Conservation (phyloP, 1,140 invertebrate species). For the Orius insidiosus region DNA sequence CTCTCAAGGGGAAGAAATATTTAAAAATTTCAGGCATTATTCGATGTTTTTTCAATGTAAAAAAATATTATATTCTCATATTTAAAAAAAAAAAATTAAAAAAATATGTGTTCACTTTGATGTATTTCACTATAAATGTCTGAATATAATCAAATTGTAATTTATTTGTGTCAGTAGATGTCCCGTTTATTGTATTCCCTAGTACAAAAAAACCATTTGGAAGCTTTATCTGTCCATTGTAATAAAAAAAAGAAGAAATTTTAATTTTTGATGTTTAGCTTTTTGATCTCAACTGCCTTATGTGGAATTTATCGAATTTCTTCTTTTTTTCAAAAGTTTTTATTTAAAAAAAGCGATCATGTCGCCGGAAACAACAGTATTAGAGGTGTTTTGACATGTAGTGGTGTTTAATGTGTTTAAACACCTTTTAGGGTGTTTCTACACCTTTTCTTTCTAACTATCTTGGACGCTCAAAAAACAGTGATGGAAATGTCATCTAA, state of each 20-base stretch:
- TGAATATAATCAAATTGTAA: slow-evolving; percentile 3
- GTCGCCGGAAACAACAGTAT: too few species aligned
- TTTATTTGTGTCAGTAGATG: neutral
- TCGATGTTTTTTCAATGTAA: neutral
- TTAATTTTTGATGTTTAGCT: neutral
- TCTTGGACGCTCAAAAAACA: too few species aligned
- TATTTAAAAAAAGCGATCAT: too few species aligned
- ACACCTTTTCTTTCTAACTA: too few species aligned
- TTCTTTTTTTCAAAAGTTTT: too few species aligned
- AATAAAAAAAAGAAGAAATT: neutral
- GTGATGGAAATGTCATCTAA: too few species aligned
- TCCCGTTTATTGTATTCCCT: neutral
- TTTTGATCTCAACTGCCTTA: too few species aligned
- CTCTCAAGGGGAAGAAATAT: slow-evolving; percentile 2
- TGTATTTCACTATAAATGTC: slow-evolving; percentile 2
- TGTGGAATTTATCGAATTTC: too few species aligned
- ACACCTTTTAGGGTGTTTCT: too few species aligned
- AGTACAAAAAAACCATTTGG: too few species aligned
- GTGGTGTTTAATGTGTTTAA: too few species aligned
- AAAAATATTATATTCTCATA: slow-evolving; percentile 4
- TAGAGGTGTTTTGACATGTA: too few species aligned
- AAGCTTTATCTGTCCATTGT: neutral
- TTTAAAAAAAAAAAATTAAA: slow-evolving; percentile 3
- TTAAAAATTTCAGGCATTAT: neutral
- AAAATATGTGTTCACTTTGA: neutral